phyloP scores from a whole-genome alignment of 2,113 vertebrate genomes.

The Pseudopodoces humilis region DNA sequence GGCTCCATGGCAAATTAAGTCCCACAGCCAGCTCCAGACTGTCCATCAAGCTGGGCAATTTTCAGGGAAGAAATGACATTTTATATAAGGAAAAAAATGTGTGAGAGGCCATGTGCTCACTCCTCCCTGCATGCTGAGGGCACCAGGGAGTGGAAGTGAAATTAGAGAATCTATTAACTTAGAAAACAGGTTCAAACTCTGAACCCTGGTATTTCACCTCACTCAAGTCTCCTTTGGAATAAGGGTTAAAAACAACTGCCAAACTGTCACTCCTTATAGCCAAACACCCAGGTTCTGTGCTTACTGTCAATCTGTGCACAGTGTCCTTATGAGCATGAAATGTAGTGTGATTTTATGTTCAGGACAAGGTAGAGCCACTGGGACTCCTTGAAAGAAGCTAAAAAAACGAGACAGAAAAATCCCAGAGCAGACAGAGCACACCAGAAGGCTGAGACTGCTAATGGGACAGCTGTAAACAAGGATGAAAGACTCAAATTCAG shows the following conservation, averaged over 20 bases:
- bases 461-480: conserved; percentile 17
- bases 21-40: background rate
- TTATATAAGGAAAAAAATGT: background rate
- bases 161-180: background rate
- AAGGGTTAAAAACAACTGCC: background rate
- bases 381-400: background rate
- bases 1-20: background rate
- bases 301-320: background rate
- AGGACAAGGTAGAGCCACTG: background rate
- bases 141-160: background rate
- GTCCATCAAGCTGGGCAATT: background rate
- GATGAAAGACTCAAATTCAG: background rate
- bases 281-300: background rate
- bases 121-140: background rate
- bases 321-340: background rate
- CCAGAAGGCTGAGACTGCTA: background rate
- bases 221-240: background rate
- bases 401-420: background rate
- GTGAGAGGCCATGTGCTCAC: background rate
- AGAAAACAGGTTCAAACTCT: background rate
- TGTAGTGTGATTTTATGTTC: background rate
- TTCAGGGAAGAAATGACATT: background rate
- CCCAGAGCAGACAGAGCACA: background rate
- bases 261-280: background rate
- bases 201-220: background rate